These are phyloP conservation scores for Galaxea fascicularis DNA, from an alignment of 92 coral and sea anemone genomes.

Conservation along the genomic window DNA sequence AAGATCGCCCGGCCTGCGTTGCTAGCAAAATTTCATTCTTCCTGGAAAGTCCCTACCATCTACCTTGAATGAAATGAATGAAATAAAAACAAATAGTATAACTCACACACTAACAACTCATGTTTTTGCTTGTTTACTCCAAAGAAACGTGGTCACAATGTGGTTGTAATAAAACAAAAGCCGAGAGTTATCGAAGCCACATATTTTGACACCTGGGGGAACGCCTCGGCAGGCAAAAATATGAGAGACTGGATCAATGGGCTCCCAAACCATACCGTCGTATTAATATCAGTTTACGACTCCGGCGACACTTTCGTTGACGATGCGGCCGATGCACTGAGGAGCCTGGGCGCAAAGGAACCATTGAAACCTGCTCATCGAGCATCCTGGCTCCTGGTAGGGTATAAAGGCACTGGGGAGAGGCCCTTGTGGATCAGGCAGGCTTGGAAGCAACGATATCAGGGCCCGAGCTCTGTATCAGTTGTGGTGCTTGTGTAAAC, in stretches of 20 bases:
- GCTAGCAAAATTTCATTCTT: no score
- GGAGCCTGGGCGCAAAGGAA: slow-evolving; percentile 55
- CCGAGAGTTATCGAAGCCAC: no score
- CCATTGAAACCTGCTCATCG: slow-evolving; percentile 56
- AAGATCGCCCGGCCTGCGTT: no score
- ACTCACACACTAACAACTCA: no score
- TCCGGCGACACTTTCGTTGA: slow-evolving; percentile 25
- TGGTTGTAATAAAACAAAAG: slow-evolving; percentile 57
- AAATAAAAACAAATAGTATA: no score
- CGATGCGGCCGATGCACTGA: slow-evolving; percentile 54
- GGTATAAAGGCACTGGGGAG: slow-evolving; percentile 73
- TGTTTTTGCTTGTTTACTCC: not conserved
- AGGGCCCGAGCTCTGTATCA: slow-evolving; percentile 63
- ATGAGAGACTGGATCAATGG: slow-evolving; percentile 55
- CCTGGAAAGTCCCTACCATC: no score
- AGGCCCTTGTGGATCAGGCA: slow-evolving; percentile 76
- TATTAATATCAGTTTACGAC: slow-evolving; percentile 64
- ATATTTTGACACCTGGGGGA: slow-evolving; percentile 68
- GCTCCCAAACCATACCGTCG: slow-evolving; percentile 55
- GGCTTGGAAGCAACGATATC: slow-evolving; percentile 20
- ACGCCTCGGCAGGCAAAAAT: slow-evolving; percentile 42
- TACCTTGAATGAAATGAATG: no score
- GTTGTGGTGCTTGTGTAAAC: slow-evolving; percentile 11
- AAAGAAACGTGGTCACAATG: slow-evolving; percentile 73
- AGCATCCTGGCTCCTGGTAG: slow-evolving; percentile 72